phyloP scores from a whole-genome alignment of 2,888 invertebrate genomes.

The Drosophila rellima region DNA sequence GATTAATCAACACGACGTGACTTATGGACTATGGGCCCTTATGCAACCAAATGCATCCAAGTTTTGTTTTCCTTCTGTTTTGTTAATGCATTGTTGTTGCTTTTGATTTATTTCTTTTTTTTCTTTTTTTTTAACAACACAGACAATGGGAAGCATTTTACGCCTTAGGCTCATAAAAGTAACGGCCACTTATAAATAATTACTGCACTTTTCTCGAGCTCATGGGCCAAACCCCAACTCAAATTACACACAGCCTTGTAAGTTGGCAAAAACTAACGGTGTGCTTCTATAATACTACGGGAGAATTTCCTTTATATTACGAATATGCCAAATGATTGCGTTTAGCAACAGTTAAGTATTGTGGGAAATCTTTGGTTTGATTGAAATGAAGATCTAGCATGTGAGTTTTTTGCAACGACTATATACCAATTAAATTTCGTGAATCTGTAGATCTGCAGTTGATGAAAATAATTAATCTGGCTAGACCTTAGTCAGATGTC shows the following conservation, averaged over 20 bases:
- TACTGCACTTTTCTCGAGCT: conserved; percentile 14
- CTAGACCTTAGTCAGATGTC: too few relatives aligned
- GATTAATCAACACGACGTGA: conserved; percentile 28
- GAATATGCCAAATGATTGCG: too few relatives aligned
- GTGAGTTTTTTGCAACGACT: too few relatives aligned
- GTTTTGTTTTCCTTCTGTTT: conserved; percentile 9
- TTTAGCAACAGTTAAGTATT: neutral
- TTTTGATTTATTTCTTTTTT: neutral
- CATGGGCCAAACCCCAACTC: neutral
- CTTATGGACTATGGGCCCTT: conserved; percentile 23
- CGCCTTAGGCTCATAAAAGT: conserved; percentile 12
- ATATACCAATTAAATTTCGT: neutral
- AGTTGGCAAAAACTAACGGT: neutral
- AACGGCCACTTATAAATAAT: conserved; percentile 35
- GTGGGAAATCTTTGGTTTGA: neutral
- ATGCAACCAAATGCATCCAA: conserved; percentile 46
- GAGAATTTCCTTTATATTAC: neutral
- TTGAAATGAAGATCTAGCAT: neutral
- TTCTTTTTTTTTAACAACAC: neutral
- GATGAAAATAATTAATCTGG: too few relatives aligned
- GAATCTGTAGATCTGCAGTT: too few relatives aligned
- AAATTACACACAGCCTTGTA: neutral
- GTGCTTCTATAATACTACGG: neutral
- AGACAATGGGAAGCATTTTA: conserved; percentile 36
- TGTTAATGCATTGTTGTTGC: neutral